Conservation (phyloP, 2,797 vertebrate species). For the Fratercula arctica region DNA sequence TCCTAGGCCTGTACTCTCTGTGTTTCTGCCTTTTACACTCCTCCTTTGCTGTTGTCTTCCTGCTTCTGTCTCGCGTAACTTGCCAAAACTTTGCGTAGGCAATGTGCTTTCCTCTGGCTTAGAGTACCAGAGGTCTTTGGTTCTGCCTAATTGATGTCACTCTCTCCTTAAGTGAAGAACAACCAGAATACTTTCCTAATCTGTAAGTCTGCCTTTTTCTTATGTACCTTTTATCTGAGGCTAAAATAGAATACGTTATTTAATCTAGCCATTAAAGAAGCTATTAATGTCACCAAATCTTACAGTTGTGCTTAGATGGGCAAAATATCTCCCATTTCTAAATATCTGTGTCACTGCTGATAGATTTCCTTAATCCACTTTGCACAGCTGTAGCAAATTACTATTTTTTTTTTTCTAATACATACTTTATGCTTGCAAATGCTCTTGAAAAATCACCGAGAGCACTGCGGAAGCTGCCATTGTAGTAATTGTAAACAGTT, state of each 20-base stretch:
- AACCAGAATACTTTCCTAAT: neutral
- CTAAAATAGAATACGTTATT: neutral
- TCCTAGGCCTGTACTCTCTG: neutral
- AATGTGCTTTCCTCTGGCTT: neutral
- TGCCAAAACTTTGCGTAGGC: accelerated
- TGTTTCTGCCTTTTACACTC: neutral
- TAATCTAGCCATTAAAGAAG: neutral
- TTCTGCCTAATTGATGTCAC: neutral
- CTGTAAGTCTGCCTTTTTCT: neutral
- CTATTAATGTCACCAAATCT: neutral
- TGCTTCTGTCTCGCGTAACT: neutral
- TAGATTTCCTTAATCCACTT: constrained; percentile 45
- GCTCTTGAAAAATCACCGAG: constrained; percentile 22
- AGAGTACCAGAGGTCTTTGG: neutral
- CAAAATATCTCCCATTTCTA: constrained; percentile 5
- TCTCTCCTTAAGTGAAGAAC: neutral
- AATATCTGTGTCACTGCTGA: constrained; percentile 28
- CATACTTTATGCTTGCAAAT: constrained; percentile 14
- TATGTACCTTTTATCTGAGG: neutral
- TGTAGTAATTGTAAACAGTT: constrained; percentile 43
- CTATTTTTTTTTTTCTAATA: neutral
- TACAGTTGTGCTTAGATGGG: neutral
- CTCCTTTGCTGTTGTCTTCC: neutral
- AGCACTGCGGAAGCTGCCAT: constrained; percentile 8
- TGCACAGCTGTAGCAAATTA: constrained; percentile 28